A percentile compares a stretch with the other conserved stretches of the same genome.
Conservation (phyloP, 2,113 vertebrate genomes). For the Micromys minutus region DNA sequence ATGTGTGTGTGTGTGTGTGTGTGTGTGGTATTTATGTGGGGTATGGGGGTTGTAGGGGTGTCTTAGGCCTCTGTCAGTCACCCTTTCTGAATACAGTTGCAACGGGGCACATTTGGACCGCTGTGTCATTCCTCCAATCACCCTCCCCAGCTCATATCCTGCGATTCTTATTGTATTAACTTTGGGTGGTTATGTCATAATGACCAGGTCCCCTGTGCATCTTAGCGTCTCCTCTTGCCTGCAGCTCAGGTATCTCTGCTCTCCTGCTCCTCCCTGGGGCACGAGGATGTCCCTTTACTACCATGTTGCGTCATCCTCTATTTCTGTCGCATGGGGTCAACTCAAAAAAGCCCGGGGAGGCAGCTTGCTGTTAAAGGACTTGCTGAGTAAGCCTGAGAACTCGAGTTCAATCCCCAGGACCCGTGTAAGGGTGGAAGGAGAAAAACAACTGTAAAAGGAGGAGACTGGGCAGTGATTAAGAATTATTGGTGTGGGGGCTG, state of each 20-base stretch:
- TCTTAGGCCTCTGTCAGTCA: background rate
- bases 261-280: background rate
- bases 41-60: no score
- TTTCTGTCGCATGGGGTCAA: background rate
- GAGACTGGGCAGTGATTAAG: background rate
- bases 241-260: background rate
- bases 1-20: background rate
- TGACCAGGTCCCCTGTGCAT: background rate
- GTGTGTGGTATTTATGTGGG: no score
- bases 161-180: background rate
- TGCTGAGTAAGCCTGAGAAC: background rate
- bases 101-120: background rate
- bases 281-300: no score
- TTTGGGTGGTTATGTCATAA: background rate
- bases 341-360: background rate
- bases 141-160: background rate
- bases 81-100: background rate
- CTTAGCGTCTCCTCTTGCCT: no score
- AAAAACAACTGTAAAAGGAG: background rate
- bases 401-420: background rate
- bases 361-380: background rate
- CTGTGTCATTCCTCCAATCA: background rate
- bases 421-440: background rate
- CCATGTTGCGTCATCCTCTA: background rate
- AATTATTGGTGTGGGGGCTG: no score